These are phyloP conservation scores for Frieseomelitta varia DNA, from an alignment of 1,140 invertebrate genomes.

Conservation along the genomic window DNA sequence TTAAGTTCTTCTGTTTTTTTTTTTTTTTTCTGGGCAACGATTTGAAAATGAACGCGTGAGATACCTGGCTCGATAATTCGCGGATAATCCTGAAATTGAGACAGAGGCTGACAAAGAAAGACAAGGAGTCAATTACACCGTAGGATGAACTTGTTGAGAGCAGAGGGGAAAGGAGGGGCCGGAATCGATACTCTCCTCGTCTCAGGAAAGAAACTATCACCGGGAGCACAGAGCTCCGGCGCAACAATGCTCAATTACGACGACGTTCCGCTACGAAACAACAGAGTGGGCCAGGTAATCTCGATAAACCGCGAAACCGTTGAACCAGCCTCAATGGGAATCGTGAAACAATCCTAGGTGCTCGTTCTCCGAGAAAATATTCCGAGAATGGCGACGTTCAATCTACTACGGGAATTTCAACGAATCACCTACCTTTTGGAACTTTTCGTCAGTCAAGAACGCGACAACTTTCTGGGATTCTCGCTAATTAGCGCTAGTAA, in stretches of 20 bases:
- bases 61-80: too few relatives aligned
- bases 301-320: constrained; percentile 9
- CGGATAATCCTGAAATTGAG: neutral
- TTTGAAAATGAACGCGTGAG: too few relatives aligned
- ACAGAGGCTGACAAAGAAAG: neutral
- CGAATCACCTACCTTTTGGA: neutral
- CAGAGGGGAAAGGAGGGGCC: neutral
- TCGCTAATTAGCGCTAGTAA: neutral
- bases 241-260: constrained; percentile 13
- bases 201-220: neutral
- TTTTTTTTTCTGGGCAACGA: too few relatives aligned
- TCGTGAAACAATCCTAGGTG: neutral
- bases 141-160: neutral
- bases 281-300: neutral
- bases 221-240: too few relatives aligned
- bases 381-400: neutral
- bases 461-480: neutral
- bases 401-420: neutral
- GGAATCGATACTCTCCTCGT: neutral
- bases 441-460: neutral
- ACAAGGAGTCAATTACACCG: neutral
- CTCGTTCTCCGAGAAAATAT: neutral
- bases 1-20: too few relatives aligned
- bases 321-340: neutral
- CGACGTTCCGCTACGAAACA: neutral